These are phyloP conservation scores for Phyto melanocephala DNA, from an alignment of 2,888 invertebrate species.

Conservation along the genomic window DNA sequence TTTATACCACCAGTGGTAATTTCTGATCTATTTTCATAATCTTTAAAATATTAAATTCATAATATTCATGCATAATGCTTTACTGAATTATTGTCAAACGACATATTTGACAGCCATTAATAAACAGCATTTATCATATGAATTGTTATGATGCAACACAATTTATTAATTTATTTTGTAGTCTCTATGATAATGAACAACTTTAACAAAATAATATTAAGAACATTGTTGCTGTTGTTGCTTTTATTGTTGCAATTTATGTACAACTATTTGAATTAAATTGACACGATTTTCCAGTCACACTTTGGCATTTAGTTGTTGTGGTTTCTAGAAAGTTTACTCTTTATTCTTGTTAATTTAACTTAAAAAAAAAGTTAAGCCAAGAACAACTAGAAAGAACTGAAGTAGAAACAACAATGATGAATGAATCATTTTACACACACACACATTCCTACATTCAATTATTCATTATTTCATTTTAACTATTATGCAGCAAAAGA, in stretches of 20 bases:
- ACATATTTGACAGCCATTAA: background rate
- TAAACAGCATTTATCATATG: background rate
- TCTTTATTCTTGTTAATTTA: conserved; percentile 9
- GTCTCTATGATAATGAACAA: background rate
- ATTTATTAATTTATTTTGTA: background rate
- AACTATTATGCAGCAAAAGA: background rate
- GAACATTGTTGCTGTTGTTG: background rate
- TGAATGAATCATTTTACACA: conserved; percentile 23
- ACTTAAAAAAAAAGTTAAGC: background rate
- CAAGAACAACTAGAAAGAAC: background rate
- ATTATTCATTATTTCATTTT: conserved; percentile 12
- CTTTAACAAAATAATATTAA: background rate
- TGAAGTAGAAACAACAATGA: conserved; percentile 23
- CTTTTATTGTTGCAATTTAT: conserved; percentile 9
- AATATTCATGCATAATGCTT: background rate
- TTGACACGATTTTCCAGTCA: conserved; percentile 39
- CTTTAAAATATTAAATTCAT: background rate
- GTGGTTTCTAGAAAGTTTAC: conserved; percentile 26
- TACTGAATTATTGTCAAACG: background rate
- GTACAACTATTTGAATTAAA: conserved; percentile 32
- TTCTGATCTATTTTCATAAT: no score
- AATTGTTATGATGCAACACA: background rate
- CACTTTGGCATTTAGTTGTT: conserved; percentile 24
- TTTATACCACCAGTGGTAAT: no score
- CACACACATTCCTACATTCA: background rate